These are phyloP conservation scores for Caenorhabditis brenneri DNA, from an alignment of 1,140 invertebrate species.

Conservation along the genomic window DNA sequence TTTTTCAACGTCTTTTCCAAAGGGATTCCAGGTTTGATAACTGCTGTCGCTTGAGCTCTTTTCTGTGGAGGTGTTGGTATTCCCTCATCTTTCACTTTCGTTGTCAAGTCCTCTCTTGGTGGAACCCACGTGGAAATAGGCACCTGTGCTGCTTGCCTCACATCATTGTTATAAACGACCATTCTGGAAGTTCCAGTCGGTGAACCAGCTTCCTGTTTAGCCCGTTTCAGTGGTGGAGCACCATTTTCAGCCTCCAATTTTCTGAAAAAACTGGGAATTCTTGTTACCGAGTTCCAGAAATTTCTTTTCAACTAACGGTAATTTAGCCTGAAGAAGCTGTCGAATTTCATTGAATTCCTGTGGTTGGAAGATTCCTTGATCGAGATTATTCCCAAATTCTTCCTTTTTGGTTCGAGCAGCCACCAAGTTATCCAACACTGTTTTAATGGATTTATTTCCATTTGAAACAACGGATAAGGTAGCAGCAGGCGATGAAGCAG, in stretches of 20 bases:
- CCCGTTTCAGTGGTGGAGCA: not conserved
- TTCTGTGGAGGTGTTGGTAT: not conserved
- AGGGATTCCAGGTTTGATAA: not conserved
- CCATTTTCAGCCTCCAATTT: not conserved
- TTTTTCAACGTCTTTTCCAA: not conserved
- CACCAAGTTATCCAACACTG: not conserved
- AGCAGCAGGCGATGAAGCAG: not conserved
- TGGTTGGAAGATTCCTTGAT: not conserved
- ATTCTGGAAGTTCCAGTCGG: conserved; percentile 11
- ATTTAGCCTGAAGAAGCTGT: not conserved
- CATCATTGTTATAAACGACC: conserved; percentile 6
- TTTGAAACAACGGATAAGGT: not conserved
- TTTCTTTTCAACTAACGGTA: not conserved
- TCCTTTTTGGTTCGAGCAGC: conserved; percentile 7
- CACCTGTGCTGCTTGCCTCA: not conserved
- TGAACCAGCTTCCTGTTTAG: not conserved
- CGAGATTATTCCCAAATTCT: not conserved
- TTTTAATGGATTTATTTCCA: conserved; percentile 1
- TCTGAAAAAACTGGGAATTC: not conserved
- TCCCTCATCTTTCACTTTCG: not conserved
- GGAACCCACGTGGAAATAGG: conserved; percentile 19
- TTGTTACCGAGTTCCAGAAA: not conserved
- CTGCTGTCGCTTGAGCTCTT: not conserved
- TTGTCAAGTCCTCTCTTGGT: not conserved
- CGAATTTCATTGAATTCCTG: not conserved